Conservation (phyloP, 1,140 invertebrate species). For the Leptopilina clavipes region DNA sequence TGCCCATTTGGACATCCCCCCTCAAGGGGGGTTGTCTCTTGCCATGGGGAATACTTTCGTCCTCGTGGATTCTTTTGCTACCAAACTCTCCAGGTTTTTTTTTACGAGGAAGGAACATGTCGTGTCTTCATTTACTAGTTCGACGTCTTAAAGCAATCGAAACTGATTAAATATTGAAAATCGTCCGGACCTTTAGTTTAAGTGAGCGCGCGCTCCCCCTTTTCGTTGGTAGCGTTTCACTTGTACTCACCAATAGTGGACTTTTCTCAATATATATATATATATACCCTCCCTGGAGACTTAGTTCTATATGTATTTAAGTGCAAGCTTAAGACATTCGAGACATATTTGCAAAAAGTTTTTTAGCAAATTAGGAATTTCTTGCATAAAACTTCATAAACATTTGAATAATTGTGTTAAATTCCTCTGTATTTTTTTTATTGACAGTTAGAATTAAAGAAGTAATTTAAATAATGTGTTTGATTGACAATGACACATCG, state of each 20-base stretch:
- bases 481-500: neutral
- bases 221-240: too few relatives aligned
- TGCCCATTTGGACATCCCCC: slow-evolving; percentile 66
- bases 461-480: too few relatives aligned
- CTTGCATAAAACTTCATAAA: too few relatives aligned
- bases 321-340: neutral
- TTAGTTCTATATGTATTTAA: slow-evolving; percentile 57
- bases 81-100: slow-evolving; percentile 36
- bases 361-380: too few relatives aligned
- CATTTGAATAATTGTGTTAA: too few relatives aligned
- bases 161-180: slow-evolving; percentile 73
- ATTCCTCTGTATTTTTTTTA: too few relatives aligned
- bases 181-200: slow-evolving; percentile 59
- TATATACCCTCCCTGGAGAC: slow-evolving; percentile 42
- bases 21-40: too few relatives aligned
- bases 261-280: neutral
- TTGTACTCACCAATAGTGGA: slow-evolving; percentile 42
- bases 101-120: slow-evolving; percentile 43
- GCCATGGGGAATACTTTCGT: slow-evolving; percentile 64
- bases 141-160: slow-evolving; percentile 70
- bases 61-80: slow-evolving; percentile 43
- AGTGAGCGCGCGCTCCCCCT: slow-evolving; percentile 48
- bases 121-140: slow-evolving; percentile 53
- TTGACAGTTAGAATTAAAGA: too few relatives aligned
- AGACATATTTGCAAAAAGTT: neutral